Evolutionary conservation across 2,888 invertebrate species (phyloP).

Genomic region (Dyspetes luteomarginatus): DNA sequence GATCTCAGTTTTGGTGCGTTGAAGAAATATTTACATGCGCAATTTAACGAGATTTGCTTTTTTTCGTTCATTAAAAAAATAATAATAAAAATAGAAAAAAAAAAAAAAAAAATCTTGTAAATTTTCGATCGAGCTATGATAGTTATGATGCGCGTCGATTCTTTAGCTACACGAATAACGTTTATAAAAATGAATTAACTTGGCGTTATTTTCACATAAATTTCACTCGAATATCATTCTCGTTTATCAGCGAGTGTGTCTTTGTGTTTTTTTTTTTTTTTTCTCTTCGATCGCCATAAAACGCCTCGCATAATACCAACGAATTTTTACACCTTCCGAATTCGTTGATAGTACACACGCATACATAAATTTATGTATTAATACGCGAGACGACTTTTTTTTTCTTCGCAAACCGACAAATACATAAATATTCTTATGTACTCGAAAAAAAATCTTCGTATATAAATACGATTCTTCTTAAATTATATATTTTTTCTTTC

Average conservation of each 20-base stretch:
- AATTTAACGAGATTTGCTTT: slow-evolving; percentile 32
- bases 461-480: too few relatives aligned
- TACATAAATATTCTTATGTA: too few relatives aligned
- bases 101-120: slow-evolving; percentile 29
- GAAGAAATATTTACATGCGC: slow-evolving; percentile 63
- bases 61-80: slow-evolving; percentile 7
- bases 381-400: slow-evolving; percentile 58
- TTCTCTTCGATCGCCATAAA: slow-evolving; percentile 26
- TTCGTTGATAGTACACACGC: slow-evolving; percentile 21
- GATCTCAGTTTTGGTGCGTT: slow-evolving; percentile 61
- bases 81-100: too few relatives aligned
- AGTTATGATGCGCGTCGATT: slow-evolving; percentile 20
- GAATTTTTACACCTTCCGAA: not conserved
- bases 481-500: slow-evolving; percentile 66
- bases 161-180: not conserved
- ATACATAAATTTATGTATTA: slow-evolving; percentile 50
- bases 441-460: too few relatives aligned
- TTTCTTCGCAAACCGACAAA: slow-evolving; percentile 41
- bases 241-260: not conserved
- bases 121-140: slow-evolving; percentile 18
- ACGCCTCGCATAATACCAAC: slow-evolving; percentile 39
- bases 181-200: slow-evolving; percentile 11
- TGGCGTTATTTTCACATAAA: slow-evolving; percentile 2
- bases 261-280: slow-evolving; percentile 5
- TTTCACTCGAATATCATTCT: slow-evolving; percentile 27